Conservation (phyloP, 2,113 vertebrate genomes). For the Myiozetetes cayanensis region DNA sequence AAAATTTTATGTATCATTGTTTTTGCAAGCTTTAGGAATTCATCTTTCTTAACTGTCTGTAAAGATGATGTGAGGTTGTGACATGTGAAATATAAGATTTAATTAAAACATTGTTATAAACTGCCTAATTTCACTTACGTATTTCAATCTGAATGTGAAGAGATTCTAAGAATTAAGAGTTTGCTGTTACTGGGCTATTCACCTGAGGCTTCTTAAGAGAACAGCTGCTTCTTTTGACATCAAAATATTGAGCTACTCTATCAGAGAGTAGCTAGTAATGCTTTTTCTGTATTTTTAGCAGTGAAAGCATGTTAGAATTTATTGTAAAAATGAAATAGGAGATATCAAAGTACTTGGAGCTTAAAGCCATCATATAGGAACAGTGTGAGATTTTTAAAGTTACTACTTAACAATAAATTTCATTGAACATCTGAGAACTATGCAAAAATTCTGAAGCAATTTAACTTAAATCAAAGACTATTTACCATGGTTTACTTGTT, state of each 20-base stretch:
- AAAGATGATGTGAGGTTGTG: background rate
- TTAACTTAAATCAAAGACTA: background rate
- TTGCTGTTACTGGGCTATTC: background rate
- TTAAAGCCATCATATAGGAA: background rate
- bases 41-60: background rate
- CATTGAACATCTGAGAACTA: background rate
- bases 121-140: background rate
- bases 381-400: background rate
- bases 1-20: background rate
- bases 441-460: background rate
- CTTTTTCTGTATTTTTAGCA: background rate
- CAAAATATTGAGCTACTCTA: background rate
- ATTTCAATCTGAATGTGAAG: background rate
- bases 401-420: background rate
- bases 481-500: background rate
- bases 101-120: background rate
- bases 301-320: background rate
- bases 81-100: background rate
- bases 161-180: background rate
- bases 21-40: background rate
- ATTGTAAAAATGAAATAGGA: background rate
- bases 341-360: background rate
- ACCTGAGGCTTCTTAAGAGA: background rate
- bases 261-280: background rate
- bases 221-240: background rate